Conservation (phyloP, 92 coral and sea anemone species). For the Meandrina meandrites region DNA sequence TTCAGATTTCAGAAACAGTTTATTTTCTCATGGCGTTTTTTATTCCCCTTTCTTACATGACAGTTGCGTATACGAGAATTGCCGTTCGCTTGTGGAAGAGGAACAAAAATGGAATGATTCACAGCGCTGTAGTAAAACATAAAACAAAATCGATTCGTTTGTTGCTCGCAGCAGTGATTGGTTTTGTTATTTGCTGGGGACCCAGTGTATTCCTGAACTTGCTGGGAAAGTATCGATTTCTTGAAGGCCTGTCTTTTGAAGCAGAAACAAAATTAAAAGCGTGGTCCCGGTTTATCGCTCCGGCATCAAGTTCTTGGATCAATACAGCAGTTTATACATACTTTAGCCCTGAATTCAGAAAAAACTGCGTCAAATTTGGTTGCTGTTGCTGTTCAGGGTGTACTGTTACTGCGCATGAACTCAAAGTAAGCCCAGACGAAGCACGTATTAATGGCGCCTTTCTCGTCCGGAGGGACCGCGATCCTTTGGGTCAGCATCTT, state of each 20-base stretch:
- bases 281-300: background rate
- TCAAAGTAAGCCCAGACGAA: background rate
- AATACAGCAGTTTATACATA: slow-evolving; percentile 41
- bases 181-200: slow-evolving; percentile 62
- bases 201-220: slow-evolving; percentile 16
- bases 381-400: slow-evolving; percentile 27
- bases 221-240: background rate
- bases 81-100: slow-evolving; percentile 47
- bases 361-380: slow-evolving; percentile 23
- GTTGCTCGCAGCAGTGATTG: slow-evolving; percentile 45
- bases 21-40: slow-evolving; percentile 45
- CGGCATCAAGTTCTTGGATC: slow-evolving; percentile 32
- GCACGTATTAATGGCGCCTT: background rate
- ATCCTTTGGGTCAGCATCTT: too few relatives aligned
- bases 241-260: background rate
- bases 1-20: slow-evolving; percentile 28
- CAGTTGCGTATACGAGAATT: slow-evolving; percentile 36
- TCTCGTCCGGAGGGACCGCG: too few relatives aligned
- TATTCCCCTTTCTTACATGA: slow-evolving; percentile 42
- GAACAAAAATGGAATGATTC: slow-evolving; percentile 41
- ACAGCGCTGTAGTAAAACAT: slow-evolving; percentile 48
- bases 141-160: slow-evolving; percentile 57
- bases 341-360: slow-evolving; percentile 48
- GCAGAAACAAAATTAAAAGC: background rate
- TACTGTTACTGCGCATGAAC: background rate